Conservation (phyloP, 2,113 vertebrate species). For the Cephalopterus ornatus region DNA sequence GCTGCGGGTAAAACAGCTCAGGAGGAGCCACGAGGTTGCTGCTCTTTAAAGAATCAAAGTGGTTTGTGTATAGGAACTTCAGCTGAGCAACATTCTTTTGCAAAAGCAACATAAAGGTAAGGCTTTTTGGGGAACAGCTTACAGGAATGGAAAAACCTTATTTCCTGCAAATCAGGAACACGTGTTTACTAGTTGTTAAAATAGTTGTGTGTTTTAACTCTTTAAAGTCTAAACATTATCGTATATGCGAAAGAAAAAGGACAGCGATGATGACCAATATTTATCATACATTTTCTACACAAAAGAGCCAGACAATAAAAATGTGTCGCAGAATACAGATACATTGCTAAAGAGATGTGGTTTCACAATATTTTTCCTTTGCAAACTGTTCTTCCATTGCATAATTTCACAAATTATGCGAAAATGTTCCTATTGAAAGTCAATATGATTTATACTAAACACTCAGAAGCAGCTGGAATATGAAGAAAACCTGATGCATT, state of each 20-base stretch:
- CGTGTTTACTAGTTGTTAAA: not conserved
- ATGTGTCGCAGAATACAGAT: not conserved
- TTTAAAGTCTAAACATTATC: not conserved
- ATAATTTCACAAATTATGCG: conserved; percentile 24
- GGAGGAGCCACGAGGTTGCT: not conserved
- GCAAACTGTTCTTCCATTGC: conserved; percentile 29
- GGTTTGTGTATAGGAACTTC: accelerated
- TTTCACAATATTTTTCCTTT: conserved; percentile 15
- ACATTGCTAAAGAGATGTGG: not conserved
- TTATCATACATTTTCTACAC: not conserved
- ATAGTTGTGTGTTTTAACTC: not conserved
- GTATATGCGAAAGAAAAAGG: not conserved
- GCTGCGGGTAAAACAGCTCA: not conserved
- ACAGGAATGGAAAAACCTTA: not conserved
- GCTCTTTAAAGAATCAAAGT: not conserved
- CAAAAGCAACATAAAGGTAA: not conserved
- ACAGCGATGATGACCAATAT: accelerated
- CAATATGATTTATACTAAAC: conserved; percentile 3
- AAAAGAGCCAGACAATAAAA: not conserved
- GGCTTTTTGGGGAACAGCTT: not conserved
- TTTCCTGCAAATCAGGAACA: conserved; percentile 34
- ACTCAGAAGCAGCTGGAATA: not conserved
- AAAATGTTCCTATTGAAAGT: conserved; percentile 37
- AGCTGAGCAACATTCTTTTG: not conserved
- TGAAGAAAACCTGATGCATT: conserved; percentile 3